A percentile compares a stretch with the other conserved stretches of the same genome.
These are phyloP conservation scores for Bradysia coprophila DNA, from an alignment of 1,140 invertebrate species.

Conservation along the genomic window DNA sequence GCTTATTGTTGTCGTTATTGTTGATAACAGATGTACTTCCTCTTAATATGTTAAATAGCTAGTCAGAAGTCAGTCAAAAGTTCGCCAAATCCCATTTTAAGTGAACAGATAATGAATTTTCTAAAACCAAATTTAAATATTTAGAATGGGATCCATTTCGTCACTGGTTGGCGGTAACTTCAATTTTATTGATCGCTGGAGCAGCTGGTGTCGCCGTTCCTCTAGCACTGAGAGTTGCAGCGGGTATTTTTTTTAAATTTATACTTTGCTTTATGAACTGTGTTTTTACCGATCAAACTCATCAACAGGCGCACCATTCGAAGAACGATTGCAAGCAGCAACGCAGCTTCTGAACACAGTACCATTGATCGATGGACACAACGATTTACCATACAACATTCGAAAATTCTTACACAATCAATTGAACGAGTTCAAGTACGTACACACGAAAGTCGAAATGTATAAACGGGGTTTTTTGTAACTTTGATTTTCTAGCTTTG, in stretches of 20 bases:
- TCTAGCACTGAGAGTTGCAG: slow-evolving; percentile 38
- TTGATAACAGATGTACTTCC: too few species aligned
- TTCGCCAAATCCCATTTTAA: not conserved
- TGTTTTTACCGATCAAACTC: not conserved
- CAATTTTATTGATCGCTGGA: slow-evolving; percentile 39
- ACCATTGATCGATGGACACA: slow-evolving; percentile 60
- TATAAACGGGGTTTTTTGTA: not conserved
- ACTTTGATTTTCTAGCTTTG: slow-evolving; percentile 23
- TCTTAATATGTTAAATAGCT: not conserved
- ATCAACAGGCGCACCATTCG: slow-evolving; percentile 31
- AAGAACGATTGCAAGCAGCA: slow-evolving; percentile 39
- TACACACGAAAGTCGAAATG: not conserved
- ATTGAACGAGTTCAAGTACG: slow-evolving; percentile 56
- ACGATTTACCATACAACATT: slow-evolving; percentile 82
- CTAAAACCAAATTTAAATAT: not conserved
- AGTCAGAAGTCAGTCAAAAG: not conserved
- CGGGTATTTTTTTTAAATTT: slow-evolving; percentile 20
- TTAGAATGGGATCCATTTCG: slow-evolving; percentile 30
- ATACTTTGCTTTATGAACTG: not conserved
- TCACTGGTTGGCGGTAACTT: slow-evolving; percentile 44
- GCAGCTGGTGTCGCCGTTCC: slow-evolving; percentile 45
- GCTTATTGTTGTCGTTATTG: too few species aligned
- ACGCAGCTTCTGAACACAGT: slow-evolving; percentile 38
- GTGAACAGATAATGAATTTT: not conserved
- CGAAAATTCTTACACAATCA: slow-evolving; percentile 73